Conservation (phyloP, 2,797 vertebrate species). For the Myotis planiceps region DNA sequence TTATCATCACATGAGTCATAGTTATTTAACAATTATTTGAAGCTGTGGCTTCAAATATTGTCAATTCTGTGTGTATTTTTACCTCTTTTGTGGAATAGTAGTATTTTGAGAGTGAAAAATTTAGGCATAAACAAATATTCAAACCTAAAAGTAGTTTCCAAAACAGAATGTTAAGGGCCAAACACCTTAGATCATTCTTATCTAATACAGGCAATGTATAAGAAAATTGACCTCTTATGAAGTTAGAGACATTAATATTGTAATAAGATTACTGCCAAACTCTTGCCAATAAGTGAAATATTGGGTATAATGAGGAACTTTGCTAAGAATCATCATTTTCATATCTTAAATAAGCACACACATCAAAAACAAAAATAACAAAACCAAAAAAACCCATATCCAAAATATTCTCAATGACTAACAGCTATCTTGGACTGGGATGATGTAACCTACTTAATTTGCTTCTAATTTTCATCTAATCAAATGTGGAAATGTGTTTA, state of each 20-base stretch:
- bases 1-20: not conserved
- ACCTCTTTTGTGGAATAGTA: not conserved
- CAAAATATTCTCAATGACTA: constrained; percentile 66
- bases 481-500: constrained; percentile 15
- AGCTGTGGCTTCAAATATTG: not conserved
- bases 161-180: not conserved
- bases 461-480: constrained; percentile 56
- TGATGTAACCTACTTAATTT: constrained; percentile 65
- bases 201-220: not conserved
- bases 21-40: not conserved
- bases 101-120: constrained; percentile 8
- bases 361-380: not conserved
- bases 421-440: constrained; percentile 39
- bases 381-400: not conserved
- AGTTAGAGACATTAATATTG: not conserved
- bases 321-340: constrained; percentile 44
- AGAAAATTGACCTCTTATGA: not conserved
- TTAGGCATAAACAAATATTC: constrained; percentile 1
- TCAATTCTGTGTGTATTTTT: not conserved
- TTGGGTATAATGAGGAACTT: not conserved
- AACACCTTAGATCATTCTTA: not conserved
- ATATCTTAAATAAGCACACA: constrained; percentile 36
- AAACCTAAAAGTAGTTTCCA: not conserved
- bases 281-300: not conserved
- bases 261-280: not conserved